Percentiles rank a stretch among this genome's conserved stretches.
These are phyloP conservation scores for Clarias magur DNA, from an alignment of 2,113 vertebrate species.

Conservation along the genomic window DNA sequence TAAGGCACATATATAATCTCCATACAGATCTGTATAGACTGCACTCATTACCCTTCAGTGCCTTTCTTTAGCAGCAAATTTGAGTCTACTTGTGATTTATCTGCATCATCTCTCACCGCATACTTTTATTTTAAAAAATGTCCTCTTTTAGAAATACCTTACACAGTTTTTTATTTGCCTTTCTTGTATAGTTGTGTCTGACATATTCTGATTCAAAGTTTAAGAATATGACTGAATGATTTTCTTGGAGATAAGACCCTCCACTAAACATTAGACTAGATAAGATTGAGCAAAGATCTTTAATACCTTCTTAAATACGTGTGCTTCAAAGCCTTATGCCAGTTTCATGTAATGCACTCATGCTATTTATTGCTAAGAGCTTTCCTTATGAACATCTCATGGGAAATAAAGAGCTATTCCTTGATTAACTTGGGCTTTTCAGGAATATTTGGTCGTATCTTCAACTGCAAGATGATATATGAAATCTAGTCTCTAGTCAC, in stretches of 20 bases:
- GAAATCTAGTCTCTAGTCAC: neutral
- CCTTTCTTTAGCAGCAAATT: neutral
- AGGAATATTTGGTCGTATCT: neutral
- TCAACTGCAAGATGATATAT: neutral
- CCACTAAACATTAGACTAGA: conserved; percentile 50
- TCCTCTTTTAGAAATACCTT: conserved; percentile 4
- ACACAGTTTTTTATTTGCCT: conserved; percentile 22
- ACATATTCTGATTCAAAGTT: conserved; percentile 61
- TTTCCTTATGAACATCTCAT: neutral
- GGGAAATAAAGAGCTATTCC: neutral
- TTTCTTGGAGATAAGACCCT: conserved; percentile 59
- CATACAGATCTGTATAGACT: conserved; percentile 2
- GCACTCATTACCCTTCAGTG: conserved; percentile 9
- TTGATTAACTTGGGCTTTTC: conserved; percentile 5
- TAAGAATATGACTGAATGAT: conserved; percentile 39
- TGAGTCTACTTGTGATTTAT: neutral
- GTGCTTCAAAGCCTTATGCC: neutral
- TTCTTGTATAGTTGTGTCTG: conserved; percentile 47
- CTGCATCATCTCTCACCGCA: neutral
- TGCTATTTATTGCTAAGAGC: neutral
- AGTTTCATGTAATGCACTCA: neutral
- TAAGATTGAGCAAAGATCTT: conserved; percentile 47
- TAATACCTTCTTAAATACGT: conserved; percentile 55
- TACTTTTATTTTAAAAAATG: neutral
- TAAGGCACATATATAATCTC: conserved; percentile 64